Conservation (phyloP, 2,888 invertebrate species). For the Zelleria hepariella region DNA sequence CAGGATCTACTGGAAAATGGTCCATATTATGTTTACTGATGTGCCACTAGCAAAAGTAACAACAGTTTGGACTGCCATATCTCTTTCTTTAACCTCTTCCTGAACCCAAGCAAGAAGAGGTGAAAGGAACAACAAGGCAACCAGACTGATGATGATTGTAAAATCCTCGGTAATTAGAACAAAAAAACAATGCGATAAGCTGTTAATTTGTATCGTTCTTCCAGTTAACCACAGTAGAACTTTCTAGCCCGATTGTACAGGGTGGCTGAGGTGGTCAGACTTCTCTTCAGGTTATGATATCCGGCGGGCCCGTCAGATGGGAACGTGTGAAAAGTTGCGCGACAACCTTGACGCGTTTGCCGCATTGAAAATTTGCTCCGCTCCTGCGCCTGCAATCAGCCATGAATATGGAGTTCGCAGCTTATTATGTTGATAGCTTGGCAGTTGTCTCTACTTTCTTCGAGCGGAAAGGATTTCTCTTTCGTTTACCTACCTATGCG, state of each 20-base stretch:
- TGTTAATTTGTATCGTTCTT: neutral
- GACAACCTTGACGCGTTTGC: constrained; percentile 15
- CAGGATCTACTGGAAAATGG: neutral
- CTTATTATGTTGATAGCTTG: neutral
- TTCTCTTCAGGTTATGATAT: constrained; percentile 5
- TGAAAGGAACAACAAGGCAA: too few species aligned
- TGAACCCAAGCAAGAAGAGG: too few species aligned
- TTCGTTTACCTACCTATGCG: neutral
- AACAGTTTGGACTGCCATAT: too few species aligned
- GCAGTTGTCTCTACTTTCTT: neutral
- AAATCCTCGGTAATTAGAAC: too few species aligned
- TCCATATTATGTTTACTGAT: neutral
- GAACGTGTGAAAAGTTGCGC: constrained; percentile 14
- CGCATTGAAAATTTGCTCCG: constrained; percentile 12
- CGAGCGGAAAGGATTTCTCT: neutral
- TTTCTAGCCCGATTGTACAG: neutral
- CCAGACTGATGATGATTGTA: too few species aligned
- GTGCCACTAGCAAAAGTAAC: too few species aligned
- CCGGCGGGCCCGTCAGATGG: constrained; percentile 3
- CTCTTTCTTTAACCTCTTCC: too few species aligned
- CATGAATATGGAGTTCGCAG: neutral
- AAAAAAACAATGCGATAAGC: too few species aligned
- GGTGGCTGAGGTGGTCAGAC: constrained; percentile 1
- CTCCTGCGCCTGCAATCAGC: constrained; percentile 1
- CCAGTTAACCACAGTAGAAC: neutral